Percentiles rank a stretch among this genome's conserved stretches.
These are phyloP conservation scores for Leptodactylus fallax DNA, from an alignment of 2,797 vertebrate genomes.

Conservation along the genomic window DNA sequence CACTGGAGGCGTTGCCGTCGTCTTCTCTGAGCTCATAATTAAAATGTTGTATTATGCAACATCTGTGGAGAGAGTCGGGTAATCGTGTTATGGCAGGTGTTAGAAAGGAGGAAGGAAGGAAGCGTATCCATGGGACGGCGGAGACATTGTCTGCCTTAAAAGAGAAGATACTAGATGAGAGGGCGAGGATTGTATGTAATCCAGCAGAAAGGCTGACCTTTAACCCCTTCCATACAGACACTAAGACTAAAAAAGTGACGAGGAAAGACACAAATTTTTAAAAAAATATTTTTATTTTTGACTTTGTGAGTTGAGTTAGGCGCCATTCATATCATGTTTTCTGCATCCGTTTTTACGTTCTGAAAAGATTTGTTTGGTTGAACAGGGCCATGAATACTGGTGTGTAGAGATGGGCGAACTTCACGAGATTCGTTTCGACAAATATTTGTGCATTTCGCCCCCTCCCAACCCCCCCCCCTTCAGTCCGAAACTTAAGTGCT, in stretches of 20 bases:
- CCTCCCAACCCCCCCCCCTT: too few relatives aligned
- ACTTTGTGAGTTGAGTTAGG: background rate
- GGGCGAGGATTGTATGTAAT: background rate
- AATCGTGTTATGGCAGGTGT: constrained; percentile 52
- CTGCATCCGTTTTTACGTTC: too few relatives aligned
- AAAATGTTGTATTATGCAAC: constrained; percentile 34
- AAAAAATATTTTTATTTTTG: background rate
- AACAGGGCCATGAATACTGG: too few relatives aligned
- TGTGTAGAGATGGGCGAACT: too few relatives aligned
- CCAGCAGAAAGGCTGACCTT: background rate
- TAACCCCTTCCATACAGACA: background rate
- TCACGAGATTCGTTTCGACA: too few relatives aligned
- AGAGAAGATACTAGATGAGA: background rate
- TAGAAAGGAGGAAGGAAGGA: constrained; percentile 38
- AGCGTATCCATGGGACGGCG: constrained; percentile 32
- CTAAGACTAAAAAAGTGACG: background rate
- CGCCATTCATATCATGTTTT: too few relatives aligned
- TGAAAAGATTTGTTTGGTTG: too few relatives aligned
- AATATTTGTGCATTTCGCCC: too few relatives aligned
- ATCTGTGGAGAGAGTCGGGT: constrained; percentile 27
- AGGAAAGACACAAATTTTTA: background rate
- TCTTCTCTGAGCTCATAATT: constrained; percentile 1
- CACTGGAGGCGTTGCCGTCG: background rate
- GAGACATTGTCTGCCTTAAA: background rate
- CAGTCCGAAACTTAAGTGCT: too few relatives aligned